Conservation (phyloP, 1,140 invertebrate species). For the Protaetia brevitarsis region DNA sequence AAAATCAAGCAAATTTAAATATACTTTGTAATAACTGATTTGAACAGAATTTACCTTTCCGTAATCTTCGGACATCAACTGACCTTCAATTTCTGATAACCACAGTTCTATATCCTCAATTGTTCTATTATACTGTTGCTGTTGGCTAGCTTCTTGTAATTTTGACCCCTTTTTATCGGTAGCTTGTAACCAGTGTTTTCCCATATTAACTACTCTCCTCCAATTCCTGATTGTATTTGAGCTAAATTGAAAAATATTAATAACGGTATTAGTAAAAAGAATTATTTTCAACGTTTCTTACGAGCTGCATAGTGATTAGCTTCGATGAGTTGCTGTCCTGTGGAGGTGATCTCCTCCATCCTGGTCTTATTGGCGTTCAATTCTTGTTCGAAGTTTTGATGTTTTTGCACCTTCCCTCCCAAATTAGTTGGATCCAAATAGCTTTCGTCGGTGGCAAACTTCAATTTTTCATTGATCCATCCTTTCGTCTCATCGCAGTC, state of each 20-base stretch:
- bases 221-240: constrained; percentile 77
- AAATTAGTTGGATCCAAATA: constrained; percentile 98
- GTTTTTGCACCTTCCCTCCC: constrained; percentile 98
- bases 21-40: background rate
- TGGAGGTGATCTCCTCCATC: constrained; percentile 90
- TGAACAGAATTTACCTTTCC: constrained; percentile 76
- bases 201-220: constrained; percentile 96
- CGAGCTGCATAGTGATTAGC: constrained; percentile 72
- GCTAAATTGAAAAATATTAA: constrained; percentile 50
- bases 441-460: constrained; percentile 97
- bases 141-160: constrained; percentile 89
- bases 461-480: constrained; percentile 98
- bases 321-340: constrained; percentile 73
- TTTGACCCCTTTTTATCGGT: constrained; percentile 91
- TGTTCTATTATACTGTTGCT: constrained; percentile 97
- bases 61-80: constrained; percentile 94
- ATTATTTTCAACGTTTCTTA: constrained; percentile 44
- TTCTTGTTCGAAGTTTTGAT: constrained; percentile 97
- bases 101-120: constrained; percentile 98
- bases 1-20: background rate
- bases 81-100: constrained; percentile 95
- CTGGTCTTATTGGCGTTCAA: constrained; percentile 88
- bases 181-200: constrained; percentile 82
- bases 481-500: constrained; percentile 98
- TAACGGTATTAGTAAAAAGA: too few relatives aligned